Evolutionary conservation across 2,797 vertebrate species (phyloP).

Genomic region (Aplochiton taeniatus): DNA sequence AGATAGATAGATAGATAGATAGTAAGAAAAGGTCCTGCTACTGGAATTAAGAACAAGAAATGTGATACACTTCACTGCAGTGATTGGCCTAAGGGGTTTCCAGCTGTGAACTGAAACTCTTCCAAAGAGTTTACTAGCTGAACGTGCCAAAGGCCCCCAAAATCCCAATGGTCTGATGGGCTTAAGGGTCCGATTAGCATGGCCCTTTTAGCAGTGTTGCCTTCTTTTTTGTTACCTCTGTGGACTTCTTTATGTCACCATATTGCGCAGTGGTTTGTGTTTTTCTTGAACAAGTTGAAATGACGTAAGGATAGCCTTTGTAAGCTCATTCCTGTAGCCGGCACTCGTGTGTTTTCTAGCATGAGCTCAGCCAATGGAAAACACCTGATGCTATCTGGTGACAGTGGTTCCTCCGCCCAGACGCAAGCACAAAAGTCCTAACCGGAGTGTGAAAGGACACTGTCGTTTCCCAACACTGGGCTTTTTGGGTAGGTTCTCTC

Average conservation of each 20-base stretch:
- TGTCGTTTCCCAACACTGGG: not conserved
- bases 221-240: too few relatives aligned
- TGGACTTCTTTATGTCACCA: too few relatives aligned
- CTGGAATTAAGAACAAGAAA: too few relatives aligned
- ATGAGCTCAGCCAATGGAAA: too few relatives aligned
- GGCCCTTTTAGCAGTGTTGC: too few relatives aligned
- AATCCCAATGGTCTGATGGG: conserved; percentile 2
- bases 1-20: too few relatives aligned
- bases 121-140: conserved; percentile 18
- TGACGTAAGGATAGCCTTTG: too few relatives aligned
- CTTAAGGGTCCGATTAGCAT: not conserved
- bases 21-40: not conserved
- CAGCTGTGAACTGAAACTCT: conserved; percentile 25
- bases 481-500: not conserved
- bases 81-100: not conserved
- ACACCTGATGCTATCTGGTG: not conserved
- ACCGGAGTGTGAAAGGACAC: too few relatives aligned
- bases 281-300: too few relatives aligned
- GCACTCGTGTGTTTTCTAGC: too few relatives aligned
- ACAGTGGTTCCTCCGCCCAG: not conserved
- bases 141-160: not conserved
- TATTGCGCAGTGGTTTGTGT: too few relatives aligned
- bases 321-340: too few relatives aligned
- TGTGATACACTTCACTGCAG: not conserved
- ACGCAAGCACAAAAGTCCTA: not conserved